Evolutionary conservation across 2,888 invertebrate genomes (phyloP).

Genomic region (Desoria tigrina): DNA sequence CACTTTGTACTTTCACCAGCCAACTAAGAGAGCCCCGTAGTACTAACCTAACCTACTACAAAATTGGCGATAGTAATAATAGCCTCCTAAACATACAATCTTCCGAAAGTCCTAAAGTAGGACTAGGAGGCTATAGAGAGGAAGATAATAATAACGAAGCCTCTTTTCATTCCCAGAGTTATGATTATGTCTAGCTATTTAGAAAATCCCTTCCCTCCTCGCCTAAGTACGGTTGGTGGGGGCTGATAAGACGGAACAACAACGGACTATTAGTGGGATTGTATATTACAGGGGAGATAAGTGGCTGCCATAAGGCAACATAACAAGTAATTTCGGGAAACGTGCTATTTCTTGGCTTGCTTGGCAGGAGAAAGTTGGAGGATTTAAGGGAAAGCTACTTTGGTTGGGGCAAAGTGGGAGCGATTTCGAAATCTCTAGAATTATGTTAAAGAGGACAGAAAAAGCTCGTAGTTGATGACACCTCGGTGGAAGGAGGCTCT

Average conservation of each 20-base stretch:
- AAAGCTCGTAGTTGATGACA: too few species aligned
- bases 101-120: too few species aligned
- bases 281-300: conserved; percentile 12
- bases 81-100: background rate
- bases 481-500: conserved; percentile 2
- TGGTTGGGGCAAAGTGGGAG: too few species aligned
- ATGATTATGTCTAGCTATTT: conserved; percentile 24
- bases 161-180: conserved; percentile 15
- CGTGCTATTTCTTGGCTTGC: background rate
- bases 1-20: conserved; percentile 20
- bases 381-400: too few species aligned
- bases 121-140: too few species aligned
- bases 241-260: conserved; percentile 16
- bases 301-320: conserved; percentile 22
- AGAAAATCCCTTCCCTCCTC: conserved; percentile 17
- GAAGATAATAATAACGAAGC: background rate
- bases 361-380: background rate
- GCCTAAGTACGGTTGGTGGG: background rate
- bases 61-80: too few species aligned
- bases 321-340: conserved; percentile 20
- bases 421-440: too few species aligned
- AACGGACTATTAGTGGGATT: conserved; percentile 18
- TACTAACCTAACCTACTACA: background rate
- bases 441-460: too few species aligned
- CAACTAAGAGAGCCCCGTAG: background rate